Base-by-base conservation (phyloP, 2,113 vertebrate genomes). In the Marcusenius ussheri region DNA sequence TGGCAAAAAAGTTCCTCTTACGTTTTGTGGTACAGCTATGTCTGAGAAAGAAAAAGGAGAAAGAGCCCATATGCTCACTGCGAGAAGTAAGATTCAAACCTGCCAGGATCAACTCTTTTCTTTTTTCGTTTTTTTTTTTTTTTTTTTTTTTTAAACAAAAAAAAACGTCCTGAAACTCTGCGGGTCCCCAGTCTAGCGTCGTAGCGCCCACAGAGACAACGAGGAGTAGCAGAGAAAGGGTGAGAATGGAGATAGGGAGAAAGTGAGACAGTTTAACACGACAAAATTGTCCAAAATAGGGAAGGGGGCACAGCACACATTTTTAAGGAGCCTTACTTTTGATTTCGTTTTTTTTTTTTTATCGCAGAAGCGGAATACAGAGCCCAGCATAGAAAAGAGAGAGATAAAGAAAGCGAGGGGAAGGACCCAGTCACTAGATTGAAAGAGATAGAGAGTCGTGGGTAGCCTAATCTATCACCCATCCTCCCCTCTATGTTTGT, bases 361-460 rank as follows among this genome's bases (percentile, higher is more conserved):
- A 24, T 53, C 66, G 24, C 6, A 80, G 45, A 89, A 49, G 27
- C 3, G 15, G 24, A 70, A 45, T 42, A 49, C 49, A 62, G 50
- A 58, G 80, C 45, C 50, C 74, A 42, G 46, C 70, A 53, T 1
- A 42, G 62, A 91, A 74, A 84, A 85, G 87, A 74, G 53, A 91
- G 90, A 91, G 77, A 91, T 91, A 21, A 77, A 85, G 66, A 39
- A 49, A 89, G 92, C 90, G 91, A 94, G 93, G 93, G 94, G 94
- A 93, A 94, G 94, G 93, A 86, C 93, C 84, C 88, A 88, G 70
- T 80, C 91, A 51, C 92, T 91, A 92, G 94, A 95, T 96, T 93
- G 93, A 93, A 89, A 93, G 94, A 93, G 94, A 94, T 92, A 92
- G 92, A 87, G 90, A 91, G 45, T 91, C 47, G 88, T 90, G 91